Percentiles rank a stretch among this genome's conserved stretches.
phyloP scores from a whole-genome alignment of 2,797 vertebrate genomes.

The Mormyrops attenuatus region DNA sequence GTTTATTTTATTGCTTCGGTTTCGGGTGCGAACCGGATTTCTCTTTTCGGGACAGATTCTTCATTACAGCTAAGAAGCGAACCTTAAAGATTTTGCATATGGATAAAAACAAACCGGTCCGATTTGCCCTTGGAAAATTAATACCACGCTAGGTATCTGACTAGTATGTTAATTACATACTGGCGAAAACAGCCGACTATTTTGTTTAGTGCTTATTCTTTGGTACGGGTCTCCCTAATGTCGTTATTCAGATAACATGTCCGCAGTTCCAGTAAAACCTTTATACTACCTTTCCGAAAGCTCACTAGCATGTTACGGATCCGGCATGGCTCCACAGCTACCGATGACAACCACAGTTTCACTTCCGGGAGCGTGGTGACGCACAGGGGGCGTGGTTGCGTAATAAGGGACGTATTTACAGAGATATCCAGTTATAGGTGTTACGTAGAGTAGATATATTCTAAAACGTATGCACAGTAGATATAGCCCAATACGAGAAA shows the following conservation, averaged over 20 bases:
- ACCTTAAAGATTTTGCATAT: background rate
- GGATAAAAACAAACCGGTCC: background rate
- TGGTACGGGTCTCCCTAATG: background rate
- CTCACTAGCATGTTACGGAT: background rate
- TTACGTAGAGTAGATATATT: background rate
- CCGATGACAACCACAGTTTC: background rate
- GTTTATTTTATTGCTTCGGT: background rate
- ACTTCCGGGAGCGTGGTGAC: background rate
- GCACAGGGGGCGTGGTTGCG: background rate
- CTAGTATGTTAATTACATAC: background rate
- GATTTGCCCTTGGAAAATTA: constrained; percentile 21
- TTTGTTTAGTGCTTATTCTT: background rate
- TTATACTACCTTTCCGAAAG: constrained; percentile 23
- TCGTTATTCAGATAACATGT: background rate
- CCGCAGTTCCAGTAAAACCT: background rate
- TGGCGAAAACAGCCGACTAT: background rate
- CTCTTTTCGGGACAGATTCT: background rate
- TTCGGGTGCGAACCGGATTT: background rate
- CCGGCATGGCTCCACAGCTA: background rate
- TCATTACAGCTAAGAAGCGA: background rate
- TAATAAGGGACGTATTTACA: background rate
- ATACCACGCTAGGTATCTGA: constrained; percentile 16
- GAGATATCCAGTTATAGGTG: background rate
- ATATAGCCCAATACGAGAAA: background rate
- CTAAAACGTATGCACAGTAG: background rate